phyloP scores from a whole-genome alignment of 2,888 invertebrate genomes.

The Saturnia japonica region DNA sequence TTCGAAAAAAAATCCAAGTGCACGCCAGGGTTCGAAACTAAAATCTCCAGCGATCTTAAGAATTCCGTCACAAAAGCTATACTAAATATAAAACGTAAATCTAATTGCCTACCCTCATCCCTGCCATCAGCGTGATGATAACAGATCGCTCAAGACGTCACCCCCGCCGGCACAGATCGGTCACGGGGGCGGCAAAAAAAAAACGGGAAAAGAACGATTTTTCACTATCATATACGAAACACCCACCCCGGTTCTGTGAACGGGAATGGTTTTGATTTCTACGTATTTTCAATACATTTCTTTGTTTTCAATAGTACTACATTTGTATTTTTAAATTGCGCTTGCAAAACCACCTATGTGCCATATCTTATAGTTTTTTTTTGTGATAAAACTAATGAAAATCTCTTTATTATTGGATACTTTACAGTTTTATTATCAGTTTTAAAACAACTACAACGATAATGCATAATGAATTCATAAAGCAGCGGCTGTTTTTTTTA shows the following conservation, averaged over 20 bases:
- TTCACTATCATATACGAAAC: constrained; percentile 38
- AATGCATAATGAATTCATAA: too few species aligned
- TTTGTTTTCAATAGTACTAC: neutral
- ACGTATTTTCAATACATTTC: neutral
- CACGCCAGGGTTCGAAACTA: neutral
- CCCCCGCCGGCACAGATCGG: constrained; percentile 29
- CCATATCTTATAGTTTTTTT: neutral
- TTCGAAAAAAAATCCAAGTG: too few species aligned
- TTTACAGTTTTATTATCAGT: too few species aligned
- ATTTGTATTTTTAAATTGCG: neutral
- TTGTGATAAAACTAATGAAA: neutral
- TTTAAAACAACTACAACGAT: too few species aligned
- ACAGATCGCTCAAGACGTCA: constrained; percentile 24
- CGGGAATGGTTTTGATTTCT: neutral
- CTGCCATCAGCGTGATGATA: constrained; percentile 24
- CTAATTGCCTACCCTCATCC: constrained; percentile 19
- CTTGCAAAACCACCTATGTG: neutral
- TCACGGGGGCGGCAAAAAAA: constrained; percentile 27
- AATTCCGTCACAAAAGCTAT: neutral
- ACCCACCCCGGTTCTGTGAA: constrained; percentile 17
- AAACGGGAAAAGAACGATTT: constrained; percentile 38
- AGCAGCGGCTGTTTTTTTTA: too few species aligned
- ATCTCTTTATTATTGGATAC: too few species aligned
- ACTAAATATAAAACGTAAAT: constrained; percentile 22
- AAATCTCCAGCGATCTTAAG: neutral